Base-by-base conservation (phyloP, 2,888 invertebrate genomes). In the Dynastes maya region DNA sequence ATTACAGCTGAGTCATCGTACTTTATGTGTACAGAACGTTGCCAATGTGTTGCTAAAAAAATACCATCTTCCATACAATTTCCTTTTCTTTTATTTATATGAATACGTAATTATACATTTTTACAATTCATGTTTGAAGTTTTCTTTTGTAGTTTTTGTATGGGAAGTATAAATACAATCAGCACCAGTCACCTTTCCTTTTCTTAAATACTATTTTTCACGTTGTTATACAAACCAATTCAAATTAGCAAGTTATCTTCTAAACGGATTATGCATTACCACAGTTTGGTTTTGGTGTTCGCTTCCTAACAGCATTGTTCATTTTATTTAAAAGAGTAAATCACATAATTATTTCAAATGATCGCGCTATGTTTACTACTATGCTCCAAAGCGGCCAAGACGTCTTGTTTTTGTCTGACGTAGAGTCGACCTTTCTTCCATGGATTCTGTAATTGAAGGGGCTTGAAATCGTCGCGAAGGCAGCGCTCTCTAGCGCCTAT, bases 401-500 rank as follows among this genome's bases (percentile, higher is more conserved):
- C 94, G 85, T 97, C 97, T 85, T 96, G 96, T 87, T 97, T 97
- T 87, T 96, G 95, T 72, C 98, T 91, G 2, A 99, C 98, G 88
- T 97, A 98, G 80, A 99, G 90, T 78, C 97, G 91, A 0, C 98
- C 98, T 86, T 96, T 96, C 81, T 96, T 94, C 98, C 98, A 98
- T 0, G 98, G 98, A 88, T 97, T 97, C 88, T 98, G 98, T 76
- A 99, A 90, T 84, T 96, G 95, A 27, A 99, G 90, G 0, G 98
- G 97, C 85, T 96, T 95, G 87, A 98, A 98, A 87, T 98, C 98
- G 86, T 98, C 98, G 3, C 98, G 90, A 5, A 99, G 91, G 85
- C 98, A 97, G 79, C 98, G 91, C 86, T 99, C 98, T 49, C 98
- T 90, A 0, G 97, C 97, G 0, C 98, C 98, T 78, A 98, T 97